Evolutionary conservation across 1,140 invertebrate genomes (phyloP).

Genomic region (Drosophila pectinifera): DNA sequence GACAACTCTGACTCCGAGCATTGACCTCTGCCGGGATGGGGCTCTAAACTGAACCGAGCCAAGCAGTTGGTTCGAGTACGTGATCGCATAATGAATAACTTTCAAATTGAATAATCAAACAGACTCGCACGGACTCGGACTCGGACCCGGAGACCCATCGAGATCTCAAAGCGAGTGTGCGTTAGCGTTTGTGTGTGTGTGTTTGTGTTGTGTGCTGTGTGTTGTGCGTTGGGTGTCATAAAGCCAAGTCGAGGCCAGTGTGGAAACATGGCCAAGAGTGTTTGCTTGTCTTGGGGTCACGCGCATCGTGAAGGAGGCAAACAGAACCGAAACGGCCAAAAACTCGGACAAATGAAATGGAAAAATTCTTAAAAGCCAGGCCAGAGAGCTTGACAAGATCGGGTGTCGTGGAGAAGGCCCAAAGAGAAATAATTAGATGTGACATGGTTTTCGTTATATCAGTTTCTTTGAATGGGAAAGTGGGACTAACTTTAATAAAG

Average conservation of each 20-base stretch:
- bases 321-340: constrained; percentile 31
- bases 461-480: neutral
- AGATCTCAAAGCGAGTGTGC: constrained; percentile 21
- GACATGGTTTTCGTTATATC: neutral
- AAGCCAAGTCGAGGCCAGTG: constrained; percentile 69
- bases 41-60: constrained; percentile 11
- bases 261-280: constrained; percentile 65
- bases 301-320: constrained; percentile 63
- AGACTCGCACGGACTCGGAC: constrained; percentile 33
- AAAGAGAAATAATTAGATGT: neutral
- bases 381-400: constrained; percentile 19
- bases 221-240: constrained; percentile 66
- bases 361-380: constrained; percentile 30
- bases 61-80: constrained; percentile 62
- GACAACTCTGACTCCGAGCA: constrained; percentile 73
- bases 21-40: constrained; percentile 55
- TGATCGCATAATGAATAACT: constrained; percentile 84
- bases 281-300: constrained; percentile 64
- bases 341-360: constrained; percentile 19
- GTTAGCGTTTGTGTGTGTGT: constrained; percentile 5
- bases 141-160: constrained; percentile 28
- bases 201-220: constrained; percentile 13
- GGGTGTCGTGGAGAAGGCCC: neutral
- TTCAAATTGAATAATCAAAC: constrained; percentile 83
- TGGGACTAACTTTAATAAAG: neutral